Conservation (phyloP, 2,888 invertebrate genomes). For the Diloba caeruleocephala region DNA sequence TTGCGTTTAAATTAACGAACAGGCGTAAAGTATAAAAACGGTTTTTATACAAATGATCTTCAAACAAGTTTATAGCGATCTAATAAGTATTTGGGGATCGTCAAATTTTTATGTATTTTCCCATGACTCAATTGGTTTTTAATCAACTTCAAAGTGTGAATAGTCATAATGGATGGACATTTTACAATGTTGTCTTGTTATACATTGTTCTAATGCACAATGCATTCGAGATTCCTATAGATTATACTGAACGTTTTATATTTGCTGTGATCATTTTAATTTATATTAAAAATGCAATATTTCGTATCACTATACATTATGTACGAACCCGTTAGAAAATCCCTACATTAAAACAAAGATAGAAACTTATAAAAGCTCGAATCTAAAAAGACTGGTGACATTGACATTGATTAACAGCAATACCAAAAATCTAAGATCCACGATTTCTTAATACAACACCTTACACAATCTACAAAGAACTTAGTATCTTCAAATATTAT, state of each 20-base stretch:
- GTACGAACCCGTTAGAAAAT: neutral
- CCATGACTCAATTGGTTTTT: neutral
- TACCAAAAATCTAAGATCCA: too few relatives aligned
- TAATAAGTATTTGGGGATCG: slow-evolving; percentile 4
- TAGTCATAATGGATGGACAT: neutral
- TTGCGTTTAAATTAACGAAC: neutral
- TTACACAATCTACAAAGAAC: too few relatives aligned
- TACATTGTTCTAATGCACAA: too few relatives aligned
- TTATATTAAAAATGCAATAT: neutral
- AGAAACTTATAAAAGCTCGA: neutral
- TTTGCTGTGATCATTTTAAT: too few relatives aligned
- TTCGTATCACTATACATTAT: neutral
- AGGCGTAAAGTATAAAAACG: neutral
- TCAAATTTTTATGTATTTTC: neutral
- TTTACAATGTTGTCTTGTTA: too few relatives aligned
- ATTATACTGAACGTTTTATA: too few relatives aligned
- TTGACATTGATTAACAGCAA: slow-evolving; percentile 1
- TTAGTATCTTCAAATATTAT: too few relatives aligned
- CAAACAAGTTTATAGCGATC: neutral
- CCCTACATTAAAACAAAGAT: neutral
- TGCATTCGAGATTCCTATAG: too few relatives aligned
- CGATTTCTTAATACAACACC: too few relatives aligned
- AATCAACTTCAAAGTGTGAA: neutral
- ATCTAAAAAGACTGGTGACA: too few relatives aligned
- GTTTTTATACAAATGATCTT: slow-evolving; percentile 5